A percentile compares a stretch with the other conserved stretches of the same genome.
These are phyloP conservation scores for Sebastiscus albofasciatus DNA, from an alignment of 2,797 vertebrate species.

Conservation along the genomic window DNA sequence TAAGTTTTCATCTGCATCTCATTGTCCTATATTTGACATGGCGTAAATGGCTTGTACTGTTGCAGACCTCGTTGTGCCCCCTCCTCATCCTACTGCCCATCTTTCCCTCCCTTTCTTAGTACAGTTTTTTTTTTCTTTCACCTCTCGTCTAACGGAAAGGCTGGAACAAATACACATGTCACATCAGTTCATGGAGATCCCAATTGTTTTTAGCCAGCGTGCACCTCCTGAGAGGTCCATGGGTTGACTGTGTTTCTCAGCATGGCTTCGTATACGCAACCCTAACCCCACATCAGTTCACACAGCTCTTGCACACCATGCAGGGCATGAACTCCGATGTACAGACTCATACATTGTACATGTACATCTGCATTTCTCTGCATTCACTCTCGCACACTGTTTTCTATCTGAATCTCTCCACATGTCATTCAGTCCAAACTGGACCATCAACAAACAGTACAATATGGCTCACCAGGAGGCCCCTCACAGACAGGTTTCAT, in stretches of 20 bases:
- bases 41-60: neutral
- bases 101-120: constrained; percentile 16
- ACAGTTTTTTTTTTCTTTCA: constrained; percentile 25
- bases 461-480: constrained; percentile 79
- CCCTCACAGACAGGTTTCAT: constrained; percentile 72
- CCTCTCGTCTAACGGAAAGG: constrained; percentile 62
- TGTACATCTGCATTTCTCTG: constrained; percentile 34
- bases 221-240: constrained; percentile 48
- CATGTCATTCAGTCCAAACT: constrained; percentile 58
- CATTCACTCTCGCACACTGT: constrained; percentile 1
- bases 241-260: constrained; percentile 53
- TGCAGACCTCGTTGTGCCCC: constrained; percentile 2
- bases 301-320: constrained; percentile 16
- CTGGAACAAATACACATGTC: constrained; percentile 75
- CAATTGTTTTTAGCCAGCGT: constrained; percentile 77
- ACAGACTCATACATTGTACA: neutral
- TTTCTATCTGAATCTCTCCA: constrained; percentile 51
- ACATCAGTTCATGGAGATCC: constrained; percentile 75
- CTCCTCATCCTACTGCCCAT: neutral
- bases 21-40: neutral
- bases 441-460: constrained; percentile 75
- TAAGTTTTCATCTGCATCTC: neutral
- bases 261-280: constrained; percentile 27
- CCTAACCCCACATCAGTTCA: constrained; percentile 35
- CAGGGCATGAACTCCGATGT: constrained; percentile 11